Evolutionary conservation across 2,888 invertebrate genomes (phyloP).

Genomic region (Thera britannica): DNA sequence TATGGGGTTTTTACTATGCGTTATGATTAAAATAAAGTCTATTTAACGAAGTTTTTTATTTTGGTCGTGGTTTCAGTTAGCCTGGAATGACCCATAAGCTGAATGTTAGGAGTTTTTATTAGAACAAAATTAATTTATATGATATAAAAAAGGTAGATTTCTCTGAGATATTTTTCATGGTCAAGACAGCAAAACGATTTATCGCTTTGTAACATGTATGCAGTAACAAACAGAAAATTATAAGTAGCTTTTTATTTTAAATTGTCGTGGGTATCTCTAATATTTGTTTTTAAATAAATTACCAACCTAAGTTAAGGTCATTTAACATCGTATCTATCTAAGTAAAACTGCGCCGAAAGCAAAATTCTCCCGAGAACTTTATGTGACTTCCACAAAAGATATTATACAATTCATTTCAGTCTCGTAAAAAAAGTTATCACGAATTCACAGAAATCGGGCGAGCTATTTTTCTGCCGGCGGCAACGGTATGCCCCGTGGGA

Average conservation of each 20-base stretch:
- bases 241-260: too few species aligned
- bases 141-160: background rate
- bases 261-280: too few species aligned
- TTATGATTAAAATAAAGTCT: too few species aligned
- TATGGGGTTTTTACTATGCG: too few species aligned
- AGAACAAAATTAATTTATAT: constrained; percentile 36
- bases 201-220: too few species aligned
- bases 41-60: too few species aligned
- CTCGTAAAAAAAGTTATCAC: constrained; percentile 81
- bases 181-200: background rate
- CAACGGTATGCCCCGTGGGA: constrained; percentile 70
- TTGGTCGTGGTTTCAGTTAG: too few species aligned
- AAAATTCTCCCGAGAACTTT: constrained; percentile 72
- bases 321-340: constrained; percentile 71
- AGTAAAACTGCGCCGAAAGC: constrained; percentile 68
- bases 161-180: background rate
- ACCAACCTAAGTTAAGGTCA: constrained; percentile 52
- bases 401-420: constrained; percentile 80
- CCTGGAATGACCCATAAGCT: too few species aligned
- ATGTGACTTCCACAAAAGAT: constrained; percentile 77
- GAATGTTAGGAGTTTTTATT: constrained; percentile 27
- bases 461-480: constrained; percentile 76
- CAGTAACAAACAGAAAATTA: too few species aligned
- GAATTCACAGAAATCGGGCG: constrained; percentile 75
- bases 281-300: constrained; percentile 33